Evolutionary conservation across 1,140 invertebrate species (phyloP).

Genomic region (Melipona quadrifasciata): DNA sequence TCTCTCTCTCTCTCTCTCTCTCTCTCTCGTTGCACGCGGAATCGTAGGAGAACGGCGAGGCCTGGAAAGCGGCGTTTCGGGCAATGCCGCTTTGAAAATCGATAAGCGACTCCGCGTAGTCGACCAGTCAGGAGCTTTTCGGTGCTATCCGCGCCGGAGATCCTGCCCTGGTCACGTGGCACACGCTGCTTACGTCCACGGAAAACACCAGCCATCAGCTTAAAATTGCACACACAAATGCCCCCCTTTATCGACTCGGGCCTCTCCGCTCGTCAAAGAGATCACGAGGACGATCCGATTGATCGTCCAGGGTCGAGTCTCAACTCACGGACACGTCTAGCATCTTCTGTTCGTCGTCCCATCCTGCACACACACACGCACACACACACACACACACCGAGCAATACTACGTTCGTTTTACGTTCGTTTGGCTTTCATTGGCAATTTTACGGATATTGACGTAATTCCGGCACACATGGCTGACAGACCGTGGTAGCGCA

Average conservation of each 20-base stretch:
- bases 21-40: background rate
- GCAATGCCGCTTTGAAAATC: slow-evolving; percentile 69
- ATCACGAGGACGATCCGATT: slow-evolving; percentile 39
- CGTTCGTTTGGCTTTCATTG: too few species aligned
- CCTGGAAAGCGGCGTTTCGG: slow-evolving; percentile 61
- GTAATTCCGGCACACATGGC: too few species aligned
- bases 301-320: slow-evolving; percentile 28
- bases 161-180: slow-evolving; percentile 59
- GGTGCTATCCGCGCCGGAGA: slow-evolving; percentile 64
- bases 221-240: slow-evolving; percentile 14
- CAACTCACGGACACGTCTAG: background rate
- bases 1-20: background rate
- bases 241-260: background rate
- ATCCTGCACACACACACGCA: background rate
- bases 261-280: background rate
- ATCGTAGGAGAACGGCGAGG: slow-evolving; percentile 37
- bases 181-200: slow-evolving; percentile 52
- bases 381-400: too few species aligned
- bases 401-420: too few species aligned
- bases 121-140: slow-evolving; percentile 69
- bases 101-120: slow-evolving; percentile 68
- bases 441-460: too few species aligned
- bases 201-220: slow-evolving; percentile 40
- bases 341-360: too few species aligned
- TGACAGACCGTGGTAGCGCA: too few species aligned